Base-by-base conservation (phyloP, 2,888 invertebrate species). In the Belgica antarctica region DNA sequence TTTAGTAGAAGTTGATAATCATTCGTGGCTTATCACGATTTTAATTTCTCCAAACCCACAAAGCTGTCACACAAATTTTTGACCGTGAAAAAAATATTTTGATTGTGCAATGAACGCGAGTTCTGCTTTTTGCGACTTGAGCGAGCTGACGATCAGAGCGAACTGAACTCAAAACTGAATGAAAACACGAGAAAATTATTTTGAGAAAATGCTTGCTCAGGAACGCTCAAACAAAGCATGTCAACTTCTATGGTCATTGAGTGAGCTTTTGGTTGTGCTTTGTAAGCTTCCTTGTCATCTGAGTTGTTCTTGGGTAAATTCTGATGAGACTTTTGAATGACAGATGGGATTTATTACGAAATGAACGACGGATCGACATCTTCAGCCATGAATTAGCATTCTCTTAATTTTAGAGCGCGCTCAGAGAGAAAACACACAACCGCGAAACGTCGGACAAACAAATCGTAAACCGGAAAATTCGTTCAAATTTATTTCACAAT, bases 51-150 rank as follows among this genome's bases (percentile, higher is more conserved):
- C 12, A 2, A 19, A 52, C 52, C 2, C 52, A 15, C 15, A 19
- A 22, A 22, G 22, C 2, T 52, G 52, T 22, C 52, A 52, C 12
- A 52, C 7, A 52, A 52, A 52, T 46, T 24, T 12, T 52, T 52
- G 52, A 52, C 52, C 52, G 52, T 52, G 24, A 52, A 52, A 24
- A 52, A 52, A 22, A 22, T 46, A 15, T 34, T 34, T 34, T 34
- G 34, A 8, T 46, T 22, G 24, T 52, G 24, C 52, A 52, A 52
- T 22, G 24, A 52, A 52, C 24, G 2, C 52, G 24, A 7, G 15
- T 3, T 52, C 24, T 17, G 10, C 8, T 52, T 52, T 8, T 15
- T 7, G 3, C 52, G 52, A 52, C 52, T 24, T 8, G 24, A 2
- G 22, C 22, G 15, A 22, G 2, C 24, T 17, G 22, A 52, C 4